phyloP scores from a whole-genome alignment of 2,113 vertebrate species.

The Camelus bactrianus region DNA sequence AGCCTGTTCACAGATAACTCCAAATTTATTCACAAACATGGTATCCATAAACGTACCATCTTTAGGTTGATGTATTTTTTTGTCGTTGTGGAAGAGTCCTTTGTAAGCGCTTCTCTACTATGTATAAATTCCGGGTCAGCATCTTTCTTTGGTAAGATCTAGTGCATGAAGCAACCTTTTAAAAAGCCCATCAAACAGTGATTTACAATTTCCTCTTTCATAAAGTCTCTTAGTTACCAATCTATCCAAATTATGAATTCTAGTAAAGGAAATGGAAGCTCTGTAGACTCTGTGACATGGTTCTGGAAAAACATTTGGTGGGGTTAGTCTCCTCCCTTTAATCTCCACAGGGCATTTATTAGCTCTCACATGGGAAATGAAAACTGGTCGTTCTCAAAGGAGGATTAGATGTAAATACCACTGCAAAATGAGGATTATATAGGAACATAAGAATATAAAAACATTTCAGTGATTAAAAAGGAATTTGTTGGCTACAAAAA shows the following conservation, averaged over 20 bases:
- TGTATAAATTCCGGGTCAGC: slow-evolving; percentile 32
- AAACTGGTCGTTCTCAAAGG: background rate
- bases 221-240: slow-evolving; percentile 51
- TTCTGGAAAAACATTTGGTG: slow-evolving; percentile 50
- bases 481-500: background rate
- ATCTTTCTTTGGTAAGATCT: slow-evolving; percentile 49
- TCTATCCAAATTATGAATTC: slow-evolving; percentile 59
- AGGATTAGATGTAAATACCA: background rate
- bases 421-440: background rate
- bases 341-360: background rate
- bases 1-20: background rate
- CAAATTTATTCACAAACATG: background rate
- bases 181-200: background rate
- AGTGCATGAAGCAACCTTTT: slow-evolving; percentile 18
- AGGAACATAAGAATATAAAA: background rate
- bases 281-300: slow-evolving; percentile 50
- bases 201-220: slow-evolving; percentile 65
- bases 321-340: slow-evolving; percentile 34
- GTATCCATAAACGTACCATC: background rate
- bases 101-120: background rate
- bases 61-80: slow-evolving; percentile 22
- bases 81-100: slow-evolving; percentile 28
- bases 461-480: background rate
- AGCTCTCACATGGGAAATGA: background rate
- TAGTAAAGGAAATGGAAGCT: slow-evolving; percentile 42